These are phyloP conservation scores for Drosophila sulfurigaster DNA, from an alignment of 1,140 invertebrate genomes.

Conservation along the genomic window DNA sequence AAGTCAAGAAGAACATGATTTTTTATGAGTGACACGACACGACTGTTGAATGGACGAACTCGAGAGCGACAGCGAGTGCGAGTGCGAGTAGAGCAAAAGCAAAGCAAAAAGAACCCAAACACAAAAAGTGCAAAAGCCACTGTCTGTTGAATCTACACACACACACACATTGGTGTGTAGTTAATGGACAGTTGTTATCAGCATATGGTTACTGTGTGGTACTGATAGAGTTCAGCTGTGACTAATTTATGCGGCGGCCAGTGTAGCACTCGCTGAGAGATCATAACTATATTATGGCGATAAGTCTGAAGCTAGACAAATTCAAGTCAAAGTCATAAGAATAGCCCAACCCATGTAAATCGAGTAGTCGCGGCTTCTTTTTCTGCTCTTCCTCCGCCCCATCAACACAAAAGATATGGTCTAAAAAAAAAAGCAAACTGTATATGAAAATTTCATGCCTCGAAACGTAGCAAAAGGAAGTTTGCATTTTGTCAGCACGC, in stretches of 20 bases:
- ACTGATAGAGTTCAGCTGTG: slow-evolving; percentile 56
- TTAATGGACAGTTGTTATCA: slow-evolving; percentile 33
- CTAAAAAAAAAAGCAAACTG: slow-evolving; percentile 21
- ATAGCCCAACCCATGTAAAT: slow-evolving; percentile 65
- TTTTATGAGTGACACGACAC: slow-evolving; percentile 62
- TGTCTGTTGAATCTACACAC: slow-evolving; percentile 11
- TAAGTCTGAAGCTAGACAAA: slow-evolving; percentile 74
- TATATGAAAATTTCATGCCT: slow-evolving; percentile 52
- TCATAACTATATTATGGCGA: slow-evolving; percentile 76
- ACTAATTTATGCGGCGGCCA: slow-evolving; percentile 71
- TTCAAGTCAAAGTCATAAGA: slow-evolving; percentile 64
- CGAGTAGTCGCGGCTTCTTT: slow-evolving; percentile 11
- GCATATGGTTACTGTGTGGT: slow-evolving; percentile 41
- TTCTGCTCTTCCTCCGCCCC: background rate
- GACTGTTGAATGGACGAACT: slow-evolving; percentile 39
- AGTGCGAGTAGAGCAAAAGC: background rate
- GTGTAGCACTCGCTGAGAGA: slow-evolving; percentile 53
- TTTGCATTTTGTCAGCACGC: slow-evolving; percentile 73
- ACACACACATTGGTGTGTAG: background rate
- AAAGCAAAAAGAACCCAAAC: slow-evolving; percentile 21
- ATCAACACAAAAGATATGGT: slow-evolving; percentile 9
- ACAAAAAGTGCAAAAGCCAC: slow-evolving; percentile 18
- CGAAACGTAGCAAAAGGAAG: slow-evolving; percentile 53
- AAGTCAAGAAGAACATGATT: slow-evolving; percentile 77
- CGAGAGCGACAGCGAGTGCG: background rate